Base-by-base conservation (phyloP, 2,888 invertebrate species). In the Diaperis boleti region DNA sequence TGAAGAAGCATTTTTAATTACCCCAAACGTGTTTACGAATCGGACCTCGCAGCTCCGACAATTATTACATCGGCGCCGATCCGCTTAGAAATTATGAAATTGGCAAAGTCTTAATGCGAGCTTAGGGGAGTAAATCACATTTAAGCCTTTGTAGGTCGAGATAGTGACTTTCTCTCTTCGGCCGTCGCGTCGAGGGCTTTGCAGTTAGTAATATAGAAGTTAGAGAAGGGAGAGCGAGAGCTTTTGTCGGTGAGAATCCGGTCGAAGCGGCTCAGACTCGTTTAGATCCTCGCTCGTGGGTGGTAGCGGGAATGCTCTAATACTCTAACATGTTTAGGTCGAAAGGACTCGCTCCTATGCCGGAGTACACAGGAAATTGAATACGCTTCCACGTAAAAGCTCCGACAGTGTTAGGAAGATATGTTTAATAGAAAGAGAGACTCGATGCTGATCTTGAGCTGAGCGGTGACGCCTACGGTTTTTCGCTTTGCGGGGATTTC, bases 301-400 rank as follows among this genome's bases (percentile, higher is more conserved):
- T n/a, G n/a, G 20, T 45, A 26, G 35, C 22, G 37, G 35, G 22
- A 57, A 47, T 39, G 57, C 47, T 20, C 20, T 57, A 57, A 57
- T 57, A 20, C 45, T 45, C 18, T 47, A 57, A 56, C 56, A 45
- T 44, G 56, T 56, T 56, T 56, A 56, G 44, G 56, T 56, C 56
- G 56, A 45, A 56, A 55, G 44, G 45, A 37, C 39, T 45, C n/a
- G n/a, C n/a, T n/a, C 26, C 20, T 47, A 45, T 18, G 17, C 29
- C 41, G 20, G 8, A 33, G 33, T 33, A 33, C 29, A 52, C 66
- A 64, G 68, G 68, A 68, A 68, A 68, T 68, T 68, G 68, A 66
- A 68, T 68, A 61, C 64, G 59, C 57, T 37, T 59, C 60, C 26
- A 68, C 52, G 62, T 60, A 64, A 64, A 66, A 64, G 64, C 64